A percentile compares a stretch with the other conserved stretches of the same genome.
phyloP scores from a whole-genome alignment of 2,797 vertebrate genomes.

The Clarias fuscus region DNA sequence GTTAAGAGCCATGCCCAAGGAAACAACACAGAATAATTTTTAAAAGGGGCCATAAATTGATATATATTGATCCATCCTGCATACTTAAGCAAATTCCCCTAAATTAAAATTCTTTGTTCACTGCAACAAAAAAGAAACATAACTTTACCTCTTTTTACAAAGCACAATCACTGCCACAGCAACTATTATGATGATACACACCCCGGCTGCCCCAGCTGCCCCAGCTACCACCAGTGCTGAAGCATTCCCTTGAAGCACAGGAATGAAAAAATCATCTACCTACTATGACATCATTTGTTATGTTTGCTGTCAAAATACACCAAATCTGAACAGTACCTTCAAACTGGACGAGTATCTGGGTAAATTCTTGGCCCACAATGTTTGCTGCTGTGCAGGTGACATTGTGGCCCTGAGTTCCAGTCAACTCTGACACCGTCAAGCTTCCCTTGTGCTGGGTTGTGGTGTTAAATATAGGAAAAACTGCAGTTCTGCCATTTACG shows the following conservation, averaged over 20 bases:
- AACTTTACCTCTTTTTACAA: slow-evolving; percentile 4
- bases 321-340: background rate
- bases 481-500: slow-evolving; percentile 36
- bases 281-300: background rate
- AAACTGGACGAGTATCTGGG: background rate
- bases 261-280: background rate
- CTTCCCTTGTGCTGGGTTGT: background rate
- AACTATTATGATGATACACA: background rate
- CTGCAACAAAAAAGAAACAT: background rate
- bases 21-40: background rate
- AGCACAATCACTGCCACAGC: background rate
- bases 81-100: background rate
- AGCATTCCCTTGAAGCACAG: background rate
- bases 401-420: background rate
- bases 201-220: background rate
- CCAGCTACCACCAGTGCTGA: background rate
- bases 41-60: too few relatives aligned
- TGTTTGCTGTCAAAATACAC: background rate
- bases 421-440: slow-evolving; percentile 37
- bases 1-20: too few relatives aligned
- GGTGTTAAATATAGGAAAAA: slow-evolving; percentile 10
- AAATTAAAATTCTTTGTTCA: background rate
- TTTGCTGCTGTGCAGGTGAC: slow-evolving; percentile 40
- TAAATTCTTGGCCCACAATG: background rate
- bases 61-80: background rate